A percentile compares a stretch with the other conserved stretches of the same genome.
phyloP scores from a whole-genome alignment of 92 coral and sea anemone genomes.

The Palythoa caribaeorum region DNA sequence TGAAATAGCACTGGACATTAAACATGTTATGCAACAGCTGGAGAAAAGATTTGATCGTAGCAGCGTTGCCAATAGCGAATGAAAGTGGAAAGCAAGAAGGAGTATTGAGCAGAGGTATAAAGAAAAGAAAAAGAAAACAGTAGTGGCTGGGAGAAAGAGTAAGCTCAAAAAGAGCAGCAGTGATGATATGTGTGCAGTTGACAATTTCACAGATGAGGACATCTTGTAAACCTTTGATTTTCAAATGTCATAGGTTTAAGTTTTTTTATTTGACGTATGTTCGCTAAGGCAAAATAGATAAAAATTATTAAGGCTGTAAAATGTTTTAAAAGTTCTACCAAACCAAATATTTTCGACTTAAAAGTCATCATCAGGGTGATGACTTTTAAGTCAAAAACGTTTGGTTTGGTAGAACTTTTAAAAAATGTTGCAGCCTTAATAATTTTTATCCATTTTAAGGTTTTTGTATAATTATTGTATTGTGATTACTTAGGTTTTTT shows the following conservation, averaged over 20 bases:
- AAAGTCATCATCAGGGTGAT: too few species aligned
- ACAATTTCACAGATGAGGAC: slow-evolving; percentile 32
- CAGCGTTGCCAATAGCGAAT: slow-evolving; percentile 32
- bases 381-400: too few species aligned
- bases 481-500: not conserved
- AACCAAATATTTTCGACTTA: too few species aligned
- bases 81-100: slow-evolving; percentile 17
- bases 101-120: slow-evolving; percentile 21
- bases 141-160: slow-evolving; percentile 32
- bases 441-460: not conserved
- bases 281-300: too few species aligned
- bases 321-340: too few species aligned
- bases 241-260: too few species aligned
- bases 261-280: too few species aligned
- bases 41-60: slow-evolving; percentile 30
- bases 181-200: slow-evolving; percentile 32
- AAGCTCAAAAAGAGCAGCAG: slow-evolving; percentile 26
- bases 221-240: slow-evolving; percentile 5
- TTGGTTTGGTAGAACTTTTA: too few species aligned
- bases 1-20: slow-evolving; percentile 36
- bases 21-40: slow-evolving; percentile 42
- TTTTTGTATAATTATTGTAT: not conserved
- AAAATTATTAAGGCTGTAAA: too few species aligned
- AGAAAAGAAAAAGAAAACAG: slow-evolving; percentile 26
- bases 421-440: too few species aligned